Evolutionary conservation across 2,888 invertebrate genomes (phyloP).

Genomic region (Sminthurides aquaticus): DNA sequence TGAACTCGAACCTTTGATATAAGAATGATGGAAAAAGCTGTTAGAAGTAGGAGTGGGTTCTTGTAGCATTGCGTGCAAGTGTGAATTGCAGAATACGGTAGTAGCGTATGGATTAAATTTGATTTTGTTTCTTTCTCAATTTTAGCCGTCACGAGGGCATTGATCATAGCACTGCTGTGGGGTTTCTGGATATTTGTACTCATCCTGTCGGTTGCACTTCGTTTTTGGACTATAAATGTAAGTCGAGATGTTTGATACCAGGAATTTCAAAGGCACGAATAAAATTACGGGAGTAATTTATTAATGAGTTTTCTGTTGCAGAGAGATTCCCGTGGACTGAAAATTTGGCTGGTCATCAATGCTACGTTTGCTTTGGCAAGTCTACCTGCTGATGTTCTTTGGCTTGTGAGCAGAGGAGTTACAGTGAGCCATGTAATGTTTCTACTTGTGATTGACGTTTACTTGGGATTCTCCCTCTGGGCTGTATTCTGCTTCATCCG

Average conservation of each 20-base stretch:
- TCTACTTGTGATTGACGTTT: neutral
- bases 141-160: too few species aligned
- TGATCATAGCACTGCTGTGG: neutral
- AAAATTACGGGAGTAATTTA: neutral
- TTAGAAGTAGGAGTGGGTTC: too few species aligned
- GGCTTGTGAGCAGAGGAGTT: conserved; percentile 4
- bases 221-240: conserved; percentile 7
- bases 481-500: conserved; percentile 4
- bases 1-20: too few species aligned
- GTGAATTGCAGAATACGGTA: too few species aligned
- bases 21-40: too few species aligned
- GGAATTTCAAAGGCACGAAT: neutral
- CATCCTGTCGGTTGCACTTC: conserved; percentile 1
- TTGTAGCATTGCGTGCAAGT: too few species aligned
- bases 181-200: conserved; percentile 11
- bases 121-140: too few species aligned
- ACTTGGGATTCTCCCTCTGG: conserved; percentile 3
- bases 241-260: neutral
- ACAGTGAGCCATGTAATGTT: neutral
- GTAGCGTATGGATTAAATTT: too few species aligned
- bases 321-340: conserved; percentile 2
- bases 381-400: neutral
- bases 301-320: neutral
- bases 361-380: neutral
- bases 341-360: neutral